phyloP scores from a whole-genome alignment of 2,888 invertebrate species.

The Oscheius sp. region DNA sequence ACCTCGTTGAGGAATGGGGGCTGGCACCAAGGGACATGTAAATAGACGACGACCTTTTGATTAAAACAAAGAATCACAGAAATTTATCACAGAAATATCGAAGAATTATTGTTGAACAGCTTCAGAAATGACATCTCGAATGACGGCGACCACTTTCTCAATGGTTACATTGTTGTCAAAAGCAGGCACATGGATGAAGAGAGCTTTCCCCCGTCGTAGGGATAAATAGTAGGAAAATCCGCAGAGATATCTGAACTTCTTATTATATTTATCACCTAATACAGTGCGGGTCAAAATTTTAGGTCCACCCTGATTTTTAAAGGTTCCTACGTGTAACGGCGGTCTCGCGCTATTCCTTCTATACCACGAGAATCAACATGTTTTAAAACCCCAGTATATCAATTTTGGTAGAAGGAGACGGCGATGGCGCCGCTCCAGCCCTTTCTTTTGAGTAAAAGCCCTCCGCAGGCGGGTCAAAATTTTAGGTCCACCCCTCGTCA shows the following conservation, averaged over 20 bases:
- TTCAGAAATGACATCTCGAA: slow-evolving; percentile 28
- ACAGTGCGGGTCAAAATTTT: too few relatives aligned
- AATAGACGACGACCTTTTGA: background rate
- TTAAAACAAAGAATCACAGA: background rate
- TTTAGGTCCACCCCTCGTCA: too few relatives aligned
- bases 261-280: too few relatives aligned
- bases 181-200: slow-evolving; percentile 59
- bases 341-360: too few relatives aligned
- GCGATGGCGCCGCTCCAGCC: too few relatives aligned
- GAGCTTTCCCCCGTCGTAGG: slow-evolving; percentile 42
- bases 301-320: too few relatives aligned
- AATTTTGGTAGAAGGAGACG: too few relatives aligned
- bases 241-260: slow-evolving; percentile 52
- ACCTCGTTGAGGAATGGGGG: slow-evolving; percentile 12
- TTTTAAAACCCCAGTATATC: too few relatives aligned
- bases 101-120: background rate
- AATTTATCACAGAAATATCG: background rate
- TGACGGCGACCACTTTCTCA: slow-evolving; percentile 40
- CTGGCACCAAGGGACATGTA: background rate
- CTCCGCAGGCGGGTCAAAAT: too few relatives aligned
- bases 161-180: slow-evolving; percentile 43
- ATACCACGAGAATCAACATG: too few relatives aligned
- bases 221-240: slow-evolving; percentile 58
- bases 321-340: too few relatives aligned
- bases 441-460: too few relatives aligned